Evolutionary conservation across 2,113 vertebrate species (phyloP).

Genomic region (Aphyosemion australe): DNA sequence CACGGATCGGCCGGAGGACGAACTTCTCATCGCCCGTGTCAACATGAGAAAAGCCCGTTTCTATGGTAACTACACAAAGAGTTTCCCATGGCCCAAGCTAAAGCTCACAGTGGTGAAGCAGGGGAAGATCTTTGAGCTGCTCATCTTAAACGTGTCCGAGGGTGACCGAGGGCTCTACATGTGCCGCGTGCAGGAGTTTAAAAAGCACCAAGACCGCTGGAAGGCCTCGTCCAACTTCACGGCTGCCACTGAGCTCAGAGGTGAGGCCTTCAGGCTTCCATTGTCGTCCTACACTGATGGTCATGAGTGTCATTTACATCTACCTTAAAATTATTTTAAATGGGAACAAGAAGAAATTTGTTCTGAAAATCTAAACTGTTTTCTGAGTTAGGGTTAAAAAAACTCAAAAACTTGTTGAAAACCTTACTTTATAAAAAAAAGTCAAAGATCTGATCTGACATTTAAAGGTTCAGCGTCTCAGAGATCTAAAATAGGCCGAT

Average conservation of each 20-base stretch:
- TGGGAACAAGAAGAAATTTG: no score
- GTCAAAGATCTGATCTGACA: background rate
- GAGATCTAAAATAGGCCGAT: background rate
- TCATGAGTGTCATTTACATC: no score
- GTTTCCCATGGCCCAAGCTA: conserved; percentile 82
- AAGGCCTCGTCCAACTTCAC: conserved; percentile 89
- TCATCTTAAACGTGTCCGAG: conserved; percentile 82
- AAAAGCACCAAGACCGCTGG: conserved; percentile 88
- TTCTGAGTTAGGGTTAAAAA: no score
- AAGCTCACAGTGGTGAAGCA: conserved; percentile 84
- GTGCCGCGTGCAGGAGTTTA: conserved; percentile 94
- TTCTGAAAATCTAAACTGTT: no score
- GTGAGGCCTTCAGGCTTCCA: conserved; percentile 45
- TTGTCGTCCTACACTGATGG: no score
- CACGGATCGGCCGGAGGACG: conserved; percentile 69
- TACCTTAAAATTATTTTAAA: no score
- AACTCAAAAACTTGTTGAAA: no score
- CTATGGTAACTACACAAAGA: conserved; percentile 91
- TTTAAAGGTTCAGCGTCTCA: background rate
- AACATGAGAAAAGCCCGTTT: conserved; percentile 90
- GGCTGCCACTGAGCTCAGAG: conserved; percentile 81
- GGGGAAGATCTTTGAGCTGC: conserved; percentile 83
- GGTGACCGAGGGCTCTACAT: conserved; percentile 88
- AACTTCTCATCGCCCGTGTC: conserved; percentile 88
- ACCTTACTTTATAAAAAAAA: background rate